Percentiles rank a stretch among this genome's conserved stretches.
phyloP scores from a whole-genome alignment of 1,140 invertebrate species.

The Pseudachorutes palmiensis region DNA sequence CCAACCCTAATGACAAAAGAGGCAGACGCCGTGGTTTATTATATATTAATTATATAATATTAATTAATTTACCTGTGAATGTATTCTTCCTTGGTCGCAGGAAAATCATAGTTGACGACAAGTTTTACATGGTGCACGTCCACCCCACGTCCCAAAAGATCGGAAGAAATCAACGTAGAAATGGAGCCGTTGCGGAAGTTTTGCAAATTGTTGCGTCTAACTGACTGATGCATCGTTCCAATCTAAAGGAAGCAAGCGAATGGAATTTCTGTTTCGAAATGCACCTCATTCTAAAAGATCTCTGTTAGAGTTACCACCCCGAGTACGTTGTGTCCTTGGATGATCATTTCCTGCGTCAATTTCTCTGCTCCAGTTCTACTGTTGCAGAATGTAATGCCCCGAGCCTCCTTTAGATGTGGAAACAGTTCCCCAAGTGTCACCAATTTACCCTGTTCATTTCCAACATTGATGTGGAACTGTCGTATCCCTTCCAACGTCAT shows the following conservation, averaged over 20 bases:
- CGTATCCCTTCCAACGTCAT: conserved; percentile 26
- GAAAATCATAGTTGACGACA: conserved; percentile 19
- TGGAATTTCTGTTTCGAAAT: neutral
- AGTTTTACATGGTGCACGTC: conserved; percentile 10
- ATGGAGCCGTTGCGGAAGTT: neutral
- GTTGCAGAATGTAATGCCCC: neutral
- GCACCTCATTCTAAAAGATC: neutral
- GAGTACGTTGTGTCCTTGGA: neutral
- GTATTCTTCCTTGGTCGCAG: neutral
- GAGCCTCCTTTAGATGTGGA: neutral
- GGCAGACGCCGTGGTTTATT: too few relatives aligned
- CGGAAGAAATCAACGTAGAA: neutral
- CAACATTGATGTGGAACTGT: conserved; percentile 19
- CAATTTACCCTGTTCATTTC: neutral
- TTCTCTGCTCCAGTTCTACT: neutral
- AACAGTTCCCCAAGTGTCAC: conserved; percentile 12
- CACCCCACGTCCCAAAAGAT: conserved; percentile 7
- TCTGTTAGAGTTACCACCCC: neutral
- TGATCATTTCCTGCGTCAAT: neutral
- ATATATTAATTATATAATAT: too few relatives aligned
- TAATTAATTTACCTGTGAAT: conserved; percentile 19
- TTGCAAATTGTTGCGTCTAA: neutral
- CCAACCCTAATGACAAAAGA: too few relatives aligned
- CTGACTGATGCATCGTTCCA: neutral
- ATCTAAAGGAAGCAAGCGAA: neutral